phyloP scores from a whole-genome alignment of 2,797 vertebrate genomes.

The Uromys caudimaculatus region DNA sequence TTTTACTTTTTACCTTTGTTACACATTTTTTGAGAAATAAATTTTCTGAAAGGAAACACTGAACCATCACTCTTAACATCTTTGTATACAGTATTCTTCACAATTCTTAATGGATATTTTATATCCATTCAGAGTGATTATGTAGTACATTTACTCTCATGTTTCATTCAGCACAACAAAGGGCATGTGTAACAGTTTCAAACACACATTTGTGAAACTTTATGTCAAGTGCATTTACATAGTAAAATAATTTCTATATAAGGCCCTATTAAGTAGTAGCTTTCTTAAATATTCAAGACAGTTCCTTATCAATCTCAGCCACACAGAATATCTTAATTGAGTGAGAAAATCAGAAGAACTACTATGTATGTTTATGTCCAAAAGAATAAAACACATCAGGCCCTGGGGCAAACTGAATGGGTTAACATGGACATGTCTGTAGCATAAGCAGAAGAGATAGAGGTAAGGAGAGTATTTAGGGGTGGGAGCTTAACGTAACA shows the following conservation, averaged over 20 bases:
- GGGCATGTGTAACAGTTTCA: background rate
- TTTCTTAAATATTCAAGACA: constrained; percentile 33
- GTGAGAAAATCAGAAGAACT: constrained; percentile 9
- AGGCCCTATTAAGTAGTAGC: background rate
- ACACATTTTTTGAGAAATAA: constrained; percentile 43
- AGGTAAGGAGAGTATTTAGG: constrained; percentile 28
- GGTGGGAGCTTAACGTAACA: background rate
- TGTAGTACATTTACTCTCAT: background rate
- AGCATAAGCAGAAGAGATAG: constrained; percentile 46
- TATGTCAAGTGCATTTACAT: constrained; percentile 7
- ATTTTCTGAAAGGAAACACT: constrained; percentile 1
- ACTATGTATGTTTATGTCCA: background rate
- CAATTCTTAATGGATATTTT: constrained; percentile 1
- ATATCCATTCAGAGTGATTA: background rate
- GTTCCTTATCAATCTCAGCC: background rate
- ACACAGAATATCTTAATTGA: constrained; percentile 16
- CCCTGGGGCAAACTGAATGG: constrained; percentile 17
- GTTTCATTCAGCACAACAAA: background rate
- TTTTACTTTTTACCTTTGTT: background rate
- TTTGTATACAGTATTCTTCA: background rate
- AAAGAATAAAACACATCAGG: background rate
- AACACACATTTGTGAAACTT: background rate
- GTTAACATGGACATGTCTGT: background rate
- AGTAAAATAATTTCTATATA: constrained; percentile 8
- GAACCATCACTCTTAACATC: background rate